Evolutionary conservation across 2,797 vertebrate genomes (phyloP).

Genomic region (Spinus olivaceus): DNA sequence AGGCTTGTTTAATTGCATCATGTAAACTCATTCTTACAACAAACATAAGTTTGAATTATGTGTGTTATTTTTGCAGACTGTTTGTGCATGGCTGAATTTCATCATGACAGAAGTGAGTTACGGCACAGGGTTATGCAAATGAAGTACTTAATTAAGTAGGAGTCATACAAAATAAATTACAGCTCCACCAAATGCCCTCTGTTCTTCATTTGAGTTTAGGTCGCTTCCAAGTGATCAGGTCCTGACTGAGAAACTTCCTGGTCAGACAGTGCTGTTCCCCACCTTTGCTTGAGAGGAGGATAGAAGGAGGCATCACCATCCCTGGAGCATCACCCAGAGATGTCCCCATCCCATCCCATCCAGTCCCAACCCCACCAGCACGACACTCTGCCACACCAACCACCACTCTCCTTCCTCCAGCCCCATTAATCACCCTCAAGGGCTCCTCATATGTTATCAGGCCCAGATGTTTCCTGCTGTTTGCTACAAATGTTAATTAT

Average conservation of each 20-base stretch:
- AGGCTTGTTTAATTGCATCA: not conserved
- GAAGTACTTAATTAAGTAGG: constrained; percentile 43
- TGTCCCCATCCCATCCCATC: not conserved
- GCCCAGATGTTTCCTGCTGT: constrained; percentile 75
- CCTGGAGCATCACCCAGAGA: too few relatives aligned
- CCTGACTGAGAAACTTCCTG: not conserved
- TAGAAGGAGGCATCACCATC: not conserved
- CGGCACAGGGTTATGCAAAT: constrained; percentile 39
- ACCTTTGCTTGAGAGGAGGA: too few relatives aligned
- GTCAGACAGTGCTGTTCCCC: accelerated
- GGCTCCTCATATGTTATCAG: constrained; percentile 25
- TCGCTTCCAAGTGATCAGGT: not conserved
- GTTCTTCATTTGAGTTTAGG: not conserved
- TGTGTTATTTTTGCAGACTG: constrained; percentile 24
- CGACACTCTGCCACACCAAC: accelerated
- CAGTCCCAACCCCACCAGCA: not conserved
- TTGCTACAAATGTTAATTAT: constrained; percentile 76
- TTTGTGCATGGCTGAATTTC: constrained; percentile 38
- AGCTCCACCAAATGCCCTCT: not conserved
- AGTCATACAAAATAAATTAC: not conserved
- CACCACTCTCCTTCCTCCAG: not conserved
- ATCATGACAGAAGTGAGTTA: constrained; percentile 14
- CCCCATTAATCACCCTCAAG: constrained; percentile 32
- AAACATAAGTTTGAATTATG: constrained; percentile 4
- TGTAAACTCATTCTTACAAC: not conserved